Conservation (phyloP, 2,113 vertebrate genomes). For the Laticauda colubrina region DNA sequence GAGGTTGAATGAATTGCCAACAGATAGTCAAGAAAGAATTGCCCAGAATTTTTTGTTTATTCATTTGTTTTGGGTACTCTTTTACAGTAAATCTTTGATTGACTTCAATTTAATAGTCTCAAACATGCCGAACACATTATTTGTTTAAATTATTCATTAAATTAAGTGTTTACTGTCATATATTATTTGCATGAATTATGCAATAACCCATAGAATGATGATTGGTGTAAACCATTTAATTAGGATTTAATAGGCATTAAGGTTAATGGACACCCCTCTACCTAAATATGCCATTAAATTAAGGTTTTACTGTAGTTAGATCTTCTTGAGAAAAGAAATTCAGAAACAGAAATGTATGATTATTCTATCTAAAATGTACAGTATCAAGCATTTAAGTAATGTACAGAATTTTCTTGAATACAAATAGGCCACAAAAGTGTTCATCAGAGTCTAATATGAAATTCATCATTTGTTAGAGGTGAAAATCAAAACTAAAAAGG, state of each 20-base stretch:
- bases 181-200: background rate
- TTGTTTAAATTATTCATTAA: background rate
- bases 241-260: background rate
- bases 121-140: background rate
- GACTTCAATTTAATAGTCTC: background rate
- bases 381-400: background rate
- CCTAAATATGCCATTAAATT: background rate
- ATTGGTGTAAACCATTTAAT: background rate
- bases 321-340: background rate
- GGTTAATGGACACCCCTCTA: background rate
- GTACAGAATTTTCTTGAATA: background rate
- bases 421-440: background rate
- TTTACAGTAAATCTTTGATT: background rate
- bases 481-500: background rate
- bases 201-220: no score
- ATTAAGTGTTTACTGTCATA: background rate
- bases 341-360: background rate
- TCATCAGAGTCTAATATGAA: background rate
- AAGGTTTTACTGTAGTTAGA: background rate
- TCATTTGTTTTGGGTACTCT: background rate
- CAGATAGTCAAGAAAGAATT: background rate
- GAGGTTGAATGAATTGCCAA: background rate
- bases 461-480: slow-evolving; percentile 2
- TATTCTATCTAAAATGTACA: background rate
- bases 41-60: background rate